Conservation (phyloP, 2,113 vertebrate genomes). For the Pterocles burchelli region DNA sequence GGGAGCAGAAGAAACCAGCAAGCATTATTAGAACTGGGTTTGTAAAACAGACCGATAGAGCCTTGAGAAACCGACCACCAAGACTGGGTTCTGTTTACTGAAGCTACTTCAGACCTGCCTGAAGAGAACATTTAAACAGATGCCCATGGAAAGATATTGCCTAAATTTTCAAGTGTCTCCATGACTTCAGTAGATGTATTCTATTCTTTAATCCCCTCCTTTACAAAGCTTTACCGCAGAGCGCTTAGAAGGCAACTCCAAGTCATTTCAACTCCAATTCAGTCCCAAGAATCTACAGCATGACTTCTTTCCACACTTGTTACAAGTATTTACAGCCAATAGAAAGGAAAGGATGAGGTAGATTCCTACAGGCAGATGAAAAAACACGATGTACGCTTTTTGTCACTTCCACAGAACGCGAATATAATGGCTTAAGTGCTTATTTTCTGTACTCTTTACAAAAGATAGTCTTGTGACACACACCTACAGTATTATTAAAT, state of each 20-base stretch:
- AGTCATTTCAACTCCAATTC: not conserved
- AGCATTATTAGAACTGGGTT: too few species aligned
- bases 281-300: not conserved
- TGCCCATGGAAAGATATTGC: not conserved
- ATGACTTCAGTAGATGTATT: not conserved
- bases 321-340: not conserved
- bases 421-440: not conserved
- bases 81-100: not conserved
- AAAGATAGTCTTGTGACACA: not conserved
- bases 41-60: not conserved
- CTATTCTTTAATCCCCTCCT: not conserved
- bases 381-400: not conserved
- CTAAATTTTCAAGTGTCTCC: not conserved
- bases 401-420: not conserved
- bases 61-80: fast-evolving
- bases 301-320: not conserved
- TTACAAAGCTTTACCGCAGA: not conserved
- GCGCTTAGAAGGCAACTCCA: not conserved
- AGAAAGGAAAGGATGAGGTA: not conserved
- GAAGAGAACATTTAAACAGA: not conserved
- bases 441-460: not conserved
- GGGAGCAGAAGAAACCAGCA: not conserved
- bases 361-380: not conserved
- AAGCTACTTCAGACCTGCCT: not conserved
- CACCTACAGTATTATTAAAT: not conserved